These are phyloP conservation scores for Onychomys arenicola DNA, from an alignment of 2,797 vertebrate genomes.

Conservation along the genomic window DNA sequence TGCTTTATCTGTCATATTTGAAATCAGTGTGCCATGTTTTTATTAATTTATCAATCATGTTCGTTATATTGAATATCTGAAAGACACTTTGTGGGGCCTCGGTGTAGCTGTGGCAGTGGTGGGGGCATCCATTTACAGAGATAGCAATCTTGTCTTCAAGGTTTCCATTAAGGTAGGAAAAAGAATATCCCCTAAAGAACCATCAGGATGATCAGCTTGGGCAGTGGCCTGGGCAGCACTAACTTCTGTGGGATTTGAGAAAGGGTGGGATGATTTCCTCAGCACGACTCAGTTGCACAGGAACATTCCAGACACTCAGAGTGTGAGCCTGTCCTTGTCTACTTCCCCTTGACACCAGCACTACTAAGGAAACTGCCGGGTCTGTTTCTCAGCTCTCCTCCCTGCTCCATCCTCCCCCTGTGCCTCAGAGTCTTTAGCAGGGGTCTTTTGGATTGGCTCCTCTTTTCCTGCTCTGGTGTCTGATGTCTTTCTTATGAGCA, in stretches of 20 bases:
- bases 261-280: not conserved
- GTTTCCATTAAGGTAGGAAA: not conserved
- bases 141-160: conserved; percentile 20
- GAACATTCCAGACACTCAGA: conserved; percentile 18
- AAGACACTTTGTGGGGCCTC: not conserved
- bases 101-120: not conserved
- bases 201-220: not conserved
- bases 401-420: not conserved
- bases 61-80: not conserved
- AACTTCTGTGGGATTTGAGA: conserved; percentile 1
- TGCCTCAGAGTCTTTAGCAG: not conserved
- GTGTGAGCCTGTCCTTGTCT: not conserved
- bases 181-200: not conserved
- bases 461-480: not conserved
- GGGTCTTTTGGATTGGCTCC: not conserved
- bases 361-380: not conserved
- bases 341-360: not conserved
- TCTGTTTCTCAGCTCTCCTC: not conserved
- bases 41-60: conserved; percentile 22
- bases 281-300: not conserved
- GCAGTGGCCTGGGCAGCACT: not conserved
- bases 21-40: conserved; percentile 17
- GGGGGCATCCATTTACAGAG: not conserved
- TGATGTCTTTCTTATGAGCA: not conserved
- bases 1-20: conserved; percentile 21